Conservation (phyloP, 2,113 vertebrate species). For the Picathartes gymnocephalus region DNA sequence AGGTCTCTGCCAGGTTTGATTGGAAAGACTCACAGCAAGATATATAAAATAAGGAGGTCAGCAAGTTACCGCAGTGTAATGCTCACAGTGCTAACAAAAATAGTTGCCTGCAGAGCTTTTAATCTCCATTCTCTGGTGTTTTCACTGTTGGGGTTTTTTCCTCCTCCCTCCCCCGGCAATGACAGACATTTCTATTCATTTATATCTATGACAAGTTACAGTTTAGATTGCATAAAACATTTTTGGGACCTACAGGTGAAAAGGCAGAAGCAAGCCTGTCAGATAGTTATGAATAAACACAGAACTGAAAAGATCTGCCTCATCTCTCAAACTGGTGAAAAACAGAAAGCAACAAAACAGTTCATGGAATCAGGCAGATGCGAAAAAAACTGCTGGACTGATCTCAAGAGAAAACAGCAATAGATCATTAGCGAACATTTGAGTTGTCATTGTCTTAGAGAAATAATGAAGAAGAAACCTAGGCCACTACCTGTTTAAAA, state of each 20-base stretch:
- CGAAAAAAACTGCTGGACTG: background rate
- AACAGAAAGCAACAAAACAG: background rate
- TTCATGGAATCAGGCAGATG: background rate
- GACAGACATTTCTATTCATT: background rate
- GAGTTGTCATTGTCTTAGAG: background rate
- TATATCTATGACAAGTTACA: background rate
- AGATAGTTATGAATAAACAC: background rate
- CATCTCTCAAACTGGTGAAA: background rate
- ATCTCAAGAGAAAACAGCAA: background rate
- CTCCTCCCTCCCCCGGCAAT: fast-evolving
- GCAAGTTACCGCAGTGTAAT: background rate
- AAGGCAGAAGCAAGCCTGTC: background rate
- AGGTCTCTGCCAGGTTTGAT: background rate
- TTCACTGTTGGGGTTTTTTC: background rate
- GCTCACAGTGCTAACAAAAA: background rate
- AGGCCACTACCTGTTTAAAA: background rate
- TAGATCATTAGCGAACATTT: background rate
- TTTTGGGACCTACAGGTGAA: background rate
- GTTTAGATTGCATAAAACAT: background rate
- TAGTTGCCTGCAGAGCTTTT: background rate
- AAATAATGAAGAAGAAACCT: background rate
- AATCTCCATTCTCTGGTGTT: background rate
- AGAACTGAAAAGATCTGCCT: background rate
- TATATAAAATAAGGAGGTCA: background rate
- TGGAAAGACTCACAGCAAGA: background rate